These are phyloP conservation scores for Parasteatoda lunata DNA, from an alignment of 2,888 invertebrate genomes.

Conservation along the genomic window DNA sequence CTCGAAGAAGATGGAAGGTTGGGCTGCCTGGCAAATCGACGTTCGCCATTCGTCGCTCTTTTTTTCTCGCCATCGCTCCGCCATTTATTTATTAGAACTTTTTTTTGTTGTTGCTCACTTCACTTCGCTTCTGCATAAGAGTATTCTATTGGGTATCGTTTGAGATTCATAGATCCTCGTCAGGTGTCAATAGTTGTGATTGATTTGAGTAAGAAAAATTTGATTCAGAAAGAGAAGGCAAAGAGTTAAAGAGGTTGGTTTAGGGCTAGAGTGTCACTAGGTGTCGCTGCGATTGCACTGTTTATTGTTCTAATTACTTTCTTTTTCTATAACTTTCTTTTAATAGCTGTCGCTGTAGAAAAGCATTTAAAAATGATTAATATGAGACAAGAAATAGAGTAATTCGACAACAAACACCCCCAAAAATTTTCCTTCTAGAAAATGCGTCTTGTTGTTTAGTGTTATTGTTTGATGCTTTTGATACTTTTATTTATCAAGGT, in stretches of 20 bases:
- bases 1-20: slow-evolving; percentile 30
- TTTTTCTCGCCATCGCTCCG: slow-evolving; percentile 4
- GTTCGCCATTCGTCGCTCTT: slow-evolving; percentile 43
- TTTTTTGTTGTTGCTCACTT: slow-evolving; percentile 5
- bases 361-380: no score
- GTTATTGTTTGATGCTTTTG: no score
- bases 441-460: no score
- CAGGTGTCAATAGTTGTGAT: slow-evolving; percentile 53
- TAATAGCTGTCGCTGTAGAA: no score
- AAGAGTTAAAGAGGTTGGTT: slow-evolving; percentile 9
- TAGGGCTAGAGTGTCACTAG: neutral
- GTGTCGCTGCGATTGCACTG: neutral
- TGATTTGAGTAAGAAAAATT: slow-evolving; percentile 39
- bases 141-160: slow-evolving; percentile 52
- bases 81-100: neutral
- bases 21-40: slow-evolving; percentile 33
- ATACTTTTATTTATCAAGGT: no score
- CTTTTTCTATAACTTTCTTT: no score
- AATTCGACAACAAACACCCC: no score
- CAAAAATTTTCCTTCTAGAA: no score
- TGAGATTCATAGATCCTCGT: slow-evolving; percentile 56
- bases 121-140: neutral
- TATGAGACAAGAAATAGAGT: no score
- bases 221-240: slow-evolving; percentile 13
- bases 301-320: neutral